These are phyloP conservation scores for Phoenicopterus ruber DNA, from an alignment of 2,113 vertebrate species.

Conservation along the genomic window DNA sequence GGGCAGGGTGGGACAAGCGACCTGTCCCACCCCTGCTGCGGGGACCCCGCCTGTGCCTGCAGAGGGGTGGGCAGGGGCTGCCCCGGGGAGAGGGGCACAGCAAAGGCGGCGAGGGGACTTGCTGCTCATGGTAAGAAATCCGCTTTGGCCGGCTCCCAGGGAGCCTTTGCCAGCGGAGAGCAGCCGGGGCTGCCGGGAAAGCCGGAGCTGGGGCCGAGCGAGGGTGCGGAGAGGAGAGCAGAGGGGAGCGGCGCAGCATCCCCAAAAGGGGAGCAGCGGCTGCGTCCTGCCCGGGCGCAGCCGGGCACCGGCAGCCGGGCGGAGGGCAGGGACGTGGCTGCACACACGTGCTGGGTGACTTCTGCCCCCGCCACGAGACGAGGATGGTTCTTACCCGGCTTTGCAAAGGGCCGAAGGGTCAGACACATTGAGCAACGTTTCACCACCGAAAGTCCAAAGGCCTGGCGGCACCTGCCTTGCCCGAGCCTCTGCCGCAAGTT, in stretches of 20 bases:
- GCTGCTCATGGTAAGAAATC: background rate
- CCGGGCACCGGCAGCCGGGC: fast-evolving
- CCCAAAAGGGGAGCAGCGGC: background rate
- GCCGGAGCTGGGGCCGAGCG: background rate
- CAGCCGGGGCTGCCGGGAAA: background rate
- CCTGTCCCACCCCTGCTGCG: fast-evolving
- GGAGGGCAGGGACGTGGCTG: background rate
- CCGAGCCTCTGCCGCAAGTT: fast-evolving
- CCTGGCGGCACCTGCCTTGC: fast-evolving
- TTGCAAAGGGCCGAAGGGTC: fast-evolving
- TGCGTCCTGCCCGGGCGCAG: fast-evolving
- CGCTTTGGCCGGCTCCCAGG: background rate
- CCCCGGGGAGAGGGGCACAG: fast-evolving
- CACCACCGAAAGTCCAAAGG: fast-evolving
- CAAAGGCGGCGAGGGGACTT: background rate
- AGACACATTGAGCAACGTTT: fast-evolving
- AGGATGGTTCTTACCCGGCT: background rate
- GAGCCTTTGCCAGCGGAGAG: background rate
- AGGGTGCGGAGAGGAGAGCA: fast-evolving
- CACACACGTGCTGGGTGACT: background rate
- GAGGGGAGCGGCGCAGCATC: background rate
- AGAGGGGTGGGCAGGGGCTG: background rate
- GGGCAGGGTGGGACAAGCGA: fast-evolving
- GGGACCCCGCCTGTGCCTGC: fast-evolving
- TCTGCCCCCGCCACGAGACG: fast-evolving